Conservation (phyloP, 2,113 vertebrate species). For the Cheirogaleus medius region DNA sequence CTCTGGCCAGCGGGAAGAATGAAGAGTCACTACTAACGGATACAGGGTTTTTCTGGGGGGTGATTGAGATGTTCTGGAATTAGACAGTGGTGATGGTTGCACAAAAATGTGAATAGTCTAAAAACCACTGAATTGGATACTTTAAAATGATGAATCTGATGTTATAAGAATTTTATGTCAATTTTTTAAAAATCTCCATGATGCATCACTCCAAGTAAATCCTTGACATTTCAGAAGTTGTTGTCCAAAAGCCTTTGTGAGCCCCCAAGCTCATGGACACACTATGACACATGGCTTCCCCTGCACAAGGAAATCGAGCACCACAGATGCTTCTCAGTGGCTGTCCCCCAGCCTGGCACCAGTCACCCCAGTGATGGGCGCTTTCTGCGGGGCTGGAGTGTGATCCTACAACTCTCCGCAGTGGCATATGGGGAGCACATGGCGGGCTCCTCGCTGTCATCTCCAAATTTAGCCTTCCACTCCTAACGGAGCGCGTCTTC, state of each 20-base stretch:
- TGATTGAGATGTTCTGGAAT: not conserved
- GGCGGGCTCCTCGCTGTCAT: not conserved
- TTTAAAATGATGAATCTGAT: not conserved
- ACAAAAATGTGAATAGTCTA: not conserved
- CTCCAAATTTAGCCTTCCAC: not conserved
- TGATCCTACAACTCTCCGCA: not conserved
- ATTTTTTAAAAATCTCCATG: not conserved
- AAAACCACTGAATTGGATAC: not conserved
- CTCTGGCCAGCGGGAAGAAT: too few relatives aligned
- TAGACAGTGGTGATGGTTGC: not conserved
- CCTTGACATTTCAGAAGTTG: not conserved
- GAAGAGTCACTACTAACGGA: too few relatives aligned
- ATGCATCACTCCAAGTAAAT: not conserved
- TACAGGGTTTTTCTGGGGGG: not conserved
- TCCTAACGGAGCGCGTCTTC: not conserved
- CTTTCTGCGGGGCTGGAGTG: not conserved
- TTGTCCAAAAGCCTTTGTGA: not conserved
- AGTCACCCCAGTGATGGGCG: not conserved
- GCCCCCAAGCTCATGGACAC: accelerated
- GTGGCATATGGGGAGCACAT: not conserved
- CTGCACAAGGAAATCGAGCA: not conserved
- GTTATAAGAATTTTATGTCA: not conserved
- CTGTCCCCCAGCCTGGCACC: too few relatives aligned
- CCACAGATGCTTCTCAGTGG: not conserved
- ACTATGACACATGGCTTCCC: not conserved